Base-by-base conservation (phyloP, 2,888 invertebrate genomes). In the Meteorus cinctellus region DNA sequence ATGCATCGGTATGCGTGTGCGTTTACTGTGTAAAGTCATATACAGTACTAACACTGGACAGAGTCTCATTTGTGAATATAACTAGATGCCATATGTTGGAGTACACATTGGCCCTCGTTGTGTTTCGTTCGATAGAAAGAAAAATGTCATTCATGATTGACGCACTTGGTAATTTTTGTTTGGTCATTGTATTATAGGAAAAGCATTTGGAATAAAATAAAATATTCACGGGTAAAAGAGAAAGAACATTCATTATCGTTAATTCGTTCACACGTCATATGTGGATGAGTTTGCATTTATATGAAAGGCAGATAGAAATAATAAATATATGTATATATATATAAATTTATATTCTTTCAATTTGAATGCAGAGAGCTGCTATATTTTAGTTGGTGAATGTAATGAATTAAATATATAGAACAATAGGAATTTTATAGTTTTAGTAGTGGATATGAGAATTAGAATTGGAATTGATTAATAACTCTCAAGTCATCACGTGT, bases 1-100 rank as follows among this genome's bases (percentile, higher is more conserved):
- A 65, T 19, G 36, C 71, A 63, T 71, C 67, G 41, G 24, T 65
- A 48, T 62, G 41, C 41, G 55, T 73, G 41, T 48, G n/a, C 29
- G 27, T 36, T 31, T 69, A 19, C 19, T 55, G 1, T 19, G 5
- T 19, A 55, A 19, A 19, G n/a, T 55, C 5, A 19, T n/a, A 55
- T 5, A 19, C 19, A n/a, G 6, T 19, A 5, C 4, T 24, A 10
- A n/a, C 8, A n/a, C 4, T 19, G n/a, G 2, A 55, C n/a, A 55
- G 4, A 55, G 19, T 55, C 19, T 24, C n/a, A 55, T 55, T 55
- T 55, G 55, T 68, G 65, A 65, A 60, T 51, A 10, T 48, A 24
- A 45, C 34, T 19, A 8, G 10, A 63, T n/a, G 29, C 76, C 72
- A 72, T 72, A 76, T 77, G 77, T 72, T 55, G 41, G 73, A 63